Conservation (phyloP, 2,888 invertebrate genomes). For the Eudasyphora cyanicolor region DNA sequence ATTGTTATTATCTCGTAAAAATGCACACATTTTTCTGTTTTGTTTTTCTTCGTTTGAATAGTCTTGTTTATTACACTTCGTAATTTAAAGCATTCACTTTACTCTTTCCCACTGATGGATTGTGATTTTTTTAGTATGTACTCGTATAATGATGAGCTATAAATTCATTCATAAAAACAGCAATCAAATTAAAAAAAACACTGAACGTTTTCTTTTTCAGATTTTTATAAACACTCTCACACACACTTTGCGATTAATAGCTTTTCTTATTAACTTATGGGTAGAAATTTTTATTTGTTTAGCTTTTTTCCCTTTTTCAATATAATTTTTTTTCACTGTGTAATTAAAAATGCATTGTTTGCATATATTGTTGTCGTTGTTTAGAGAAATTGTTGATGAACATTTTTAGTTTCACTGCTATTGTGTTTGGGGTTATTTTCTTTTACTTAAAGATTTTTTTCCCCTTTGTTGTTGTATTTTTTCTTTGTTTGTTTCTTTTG, state of each 20-base stretch:
- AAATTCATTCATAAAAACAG: conserved; percentile 54
- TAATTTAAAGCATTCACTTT: neutral
- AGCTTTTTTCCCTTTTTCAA: neutral
- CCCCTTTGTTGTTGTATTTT: conserved; percentile 25
- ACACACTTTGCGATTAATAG: neutral
- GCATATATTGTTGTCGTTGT: conserved; percentile 36
- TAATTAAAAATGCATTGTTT: conserved; percentile 50
- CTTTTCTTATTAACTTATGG: conserved; percentile 33
- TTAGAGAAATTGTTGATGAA: neutral
- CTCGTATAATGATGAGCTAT: conserved; percentile 22
- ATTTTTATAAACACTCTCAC: neutral
- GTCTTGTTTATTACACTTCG: neutral
- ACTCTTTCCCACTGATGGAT: neutral
- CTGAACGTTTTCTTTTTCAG: neutral
- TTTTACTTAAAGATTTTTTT: conserved; percentile 47
- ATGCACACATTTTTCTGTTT: neutral
- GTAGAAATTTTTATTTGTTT: neutral
- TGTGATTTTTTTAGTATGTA: too few relatives aligned
- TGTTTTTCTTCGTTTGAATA: conserved; percentile 22
- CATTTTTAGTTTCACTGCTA: neutral
- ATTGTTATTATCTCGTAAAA: conserved; percentile 7
- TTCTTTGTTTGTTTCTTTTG: conserved; percentile 28
- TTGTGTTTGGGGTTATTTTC: conserved; percentile 17
- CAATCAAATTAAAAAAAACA: neutral
- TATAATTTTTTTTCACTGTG: conserved; percentile 13